These are phyloP conservation scores for Tenebrio molitor DNA, from an alignment of 1,140 invertebrate species.

Conservation along the genomic window DNA sequence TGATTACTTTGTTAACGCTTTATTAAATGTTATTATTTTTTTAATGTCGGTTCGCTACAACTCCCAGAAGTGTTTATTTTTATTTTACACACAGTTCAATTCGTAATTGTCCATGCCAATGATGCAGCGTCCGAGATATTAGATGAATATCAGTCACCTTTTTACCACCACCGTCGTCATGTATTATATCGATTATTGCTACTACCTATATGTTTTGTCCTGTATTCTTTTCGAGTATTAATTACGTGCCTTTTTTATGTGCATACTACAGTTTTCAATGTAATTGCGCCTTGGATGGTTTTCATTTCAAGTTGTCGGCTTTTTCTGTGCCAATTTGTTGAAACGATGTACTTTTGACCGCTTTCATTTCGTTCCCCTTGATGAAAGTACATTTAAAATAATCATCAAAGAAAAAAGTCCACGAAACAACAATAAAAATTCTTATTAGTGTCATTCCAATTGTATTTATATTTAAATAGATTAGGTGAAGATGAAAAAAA, in stretches of 20 bases:
- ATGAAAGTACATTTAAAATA: constrained; percentile 27
- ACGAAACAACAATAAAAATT: constrained; percentile 59
- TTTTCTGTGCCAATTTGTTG: constrained; percentile 46
- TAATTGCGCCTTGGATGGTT: constrained; percentile 3
- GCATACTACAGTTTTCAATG: constrained; percentile 46
- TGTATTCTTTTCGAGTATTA: constrained; percentile 55
- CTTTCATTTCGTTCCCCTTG: constrained; percentile 33
- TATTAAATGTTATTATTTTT: constrained; percentile 57
- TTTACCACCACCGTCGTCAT: constrained; percentile 43
- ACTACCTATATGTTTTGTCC: constrained; percentile 38
- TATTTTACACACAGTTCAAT: constrained; percentile 43
- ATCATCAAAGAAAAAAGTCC: constrained; percentile 50
- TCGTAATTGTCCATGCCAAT: constrained; percentile 53
- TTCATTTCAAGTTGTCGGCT: constrained; percentile 39
- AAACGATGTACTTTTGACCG: constrained; percentile 27
- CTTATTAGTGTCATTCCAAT: constrained; percentile 64
- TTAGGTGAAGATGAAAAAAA: constrained; percentile 56
- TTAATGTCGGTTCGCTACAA: constrained; percentile 28
- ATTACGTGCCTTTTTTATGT: constrained; percentile 62
- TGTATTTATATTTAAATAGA: constrained; percentile 61
- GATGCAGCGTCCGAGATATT: constrained; percentile 59
- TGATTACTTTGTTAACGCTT: constrained; percentile 60
- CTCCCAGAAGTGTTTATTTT: constrained; percentile 31
- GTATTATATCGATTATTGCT: too few species aligned
- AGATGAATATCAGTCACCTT: constrained; percentile 50